Evolutionary conservation across 2,113 vertebrate genomes (phyloP).

Genomic region (Podilymbus podiceps): DNA sequence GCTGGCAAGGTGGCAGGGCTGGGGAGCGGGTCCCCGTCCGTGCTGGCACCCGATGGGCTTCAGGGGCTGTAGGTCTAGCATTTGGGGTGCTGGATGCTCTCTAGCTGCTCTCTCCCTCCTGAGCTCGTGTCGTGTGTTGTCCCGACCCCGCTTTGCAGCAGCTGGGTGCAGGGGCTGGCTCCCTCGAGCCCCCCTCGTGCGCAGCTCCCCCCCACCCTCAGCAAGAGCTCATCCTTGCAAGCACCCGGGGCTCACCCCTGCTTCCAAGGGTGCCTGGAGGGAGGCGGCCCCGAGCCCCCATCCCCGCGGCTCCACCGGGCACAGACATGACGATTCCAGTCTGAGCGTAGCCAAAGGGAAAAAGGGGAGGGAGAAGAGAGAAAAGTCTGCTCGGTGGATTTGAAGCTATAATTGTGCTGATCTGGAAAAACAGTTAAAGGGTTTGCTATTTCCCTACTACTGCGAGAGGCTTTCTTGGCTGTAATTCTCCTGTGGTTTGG

Average conservation of each 20-base stretch:
- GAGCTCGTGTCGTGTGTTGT: background rate
- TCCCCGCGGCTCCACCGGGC: background rate
- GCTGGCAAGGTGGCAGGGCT: background rate
- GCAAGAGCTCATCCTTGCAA: background rate
- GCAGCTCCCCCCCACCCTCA: background rate
- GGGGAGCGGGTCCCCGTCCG: background rate
- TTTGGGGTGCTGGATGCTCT: background rate
- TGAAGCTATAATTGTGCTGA: constrained; percentile 34
- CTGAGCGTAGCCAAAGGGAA: rapidly evolving
- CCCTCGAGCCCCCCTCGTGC: background rate
- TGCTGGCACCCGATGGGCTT: background rate
- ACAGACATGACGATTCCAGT: constrained; percentile 10
- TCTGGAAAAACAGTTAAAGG: constrained; percentile 63
- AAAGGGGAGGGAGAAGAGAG: background rate
- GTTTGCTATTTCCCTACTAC: constrained; percentile 14
- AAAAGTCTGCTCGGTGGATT: background rate
- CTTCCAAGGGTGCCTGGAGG: background rate
- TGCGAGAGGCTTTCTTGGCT: constrained; percentile 27
- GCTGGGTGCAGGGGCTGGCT: background rate
- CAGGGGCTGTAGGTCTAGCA: background rate
- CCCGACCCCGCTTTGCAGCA: rapidly evolving
- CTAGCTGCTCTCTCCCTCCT: no score
- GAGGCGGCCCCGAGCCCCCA: background rate
- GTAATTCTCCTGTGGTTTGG: constrained; percentile 18
- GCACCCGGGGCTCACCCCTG: background rate